Base-by-base conservation (phyloP, 1,140 invertebrate genomes). In the Atta texana region DNA sequence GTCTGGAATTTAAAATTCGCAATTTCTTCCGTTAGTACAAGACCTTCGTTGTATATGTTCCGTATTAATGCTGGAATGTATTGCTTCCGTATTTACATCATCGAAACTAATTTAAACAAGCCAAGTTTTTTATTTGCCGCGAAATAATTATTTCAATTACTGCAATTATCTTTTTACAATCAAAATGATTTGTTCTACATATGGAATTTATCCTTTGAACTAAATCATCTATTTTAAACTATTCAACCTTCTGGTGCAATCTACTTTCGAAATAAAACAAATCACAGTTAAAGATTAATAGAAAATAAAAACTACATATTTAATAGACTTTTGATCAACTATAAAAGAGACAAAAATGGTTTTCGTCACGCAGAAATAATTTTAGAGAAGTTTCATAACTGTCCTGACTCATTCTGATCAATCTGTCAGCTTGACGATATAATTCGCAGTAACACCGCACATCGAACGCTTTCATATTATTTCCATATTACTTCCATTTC, bases 1-100 rank as follows among this genome's bases (percentile, higher is more conserved):
- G 24, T 75, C 39, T 44, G 7, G 80, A 84, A 84, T 84, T 61
- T 44, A 82, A 34, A 82, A 55, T 82, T 34, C 34, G 14, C 3
- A 39, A 55, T 57, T 84, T n/a, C 44, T 61, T 63, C 69, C 80
- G 39, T 61, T 84, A 74, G 14, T n/a, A 49, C 39, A 34, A 21
- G 69, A 51, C 80, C 80, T 84, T 84, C 55, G 12, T 84, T 63
- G 10, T 31, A 21, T 49, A 82, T 8, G 51, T 39, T 75, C 55
- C 39, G 6, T 75, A 82, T 61, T 63, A 63, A 82, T 28, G 28
- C 10, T 3, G 16, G 3, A 4, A 31, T 51, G 5, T 49, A 16
- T 18, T 39, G 31, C 39, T 63, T 74, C 55, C 69, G 63, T 12
- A 14, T 84, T 84, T 8, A 31, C 12, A 34, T 24, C 3, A 74